Conservation (phyloP, 2,113 vertebrate species). For the Pangasianodon hypophthalmus region DNA sequence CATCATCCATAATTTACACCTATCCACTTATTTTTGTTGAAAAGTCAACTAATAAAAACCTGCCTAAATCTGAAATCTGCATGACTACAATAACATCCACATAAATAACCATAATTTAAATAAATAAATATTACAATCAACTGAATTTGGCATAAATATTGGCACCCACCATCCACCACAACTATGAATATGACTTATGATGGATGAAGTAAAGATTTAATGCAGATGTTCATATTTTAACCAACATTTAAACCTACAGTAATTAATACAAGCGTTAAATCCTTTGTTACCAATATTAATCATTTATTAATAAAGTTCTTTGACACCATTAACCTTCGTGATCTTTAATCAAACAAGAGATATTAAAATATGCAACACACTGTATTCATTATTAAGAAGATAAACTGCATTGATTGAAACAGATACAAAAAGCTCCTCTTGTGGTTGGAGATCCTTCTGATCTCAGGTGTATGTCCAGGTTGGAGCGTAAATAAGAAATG, state of each 20-base stretch:
- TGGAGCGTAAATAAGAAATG: too few relatives aligned
- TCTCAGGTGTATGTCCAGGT: too few relatives aligned
- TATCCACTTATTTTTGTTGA: not conserved
- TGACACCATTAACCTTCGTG: too few relatives aligned
- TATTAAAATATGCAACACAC: not conserved
- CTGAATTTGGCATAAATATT: not conserved
- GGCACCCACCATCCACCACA: not conserved
- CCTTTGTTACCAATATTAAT: too few relatives aligned
- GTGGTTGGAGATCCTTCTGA: too few relatives aligned
- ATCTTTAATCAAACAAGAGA: not conserved
- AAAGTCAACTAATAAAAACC: not conserved
- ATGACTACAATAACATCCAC: not conserved
- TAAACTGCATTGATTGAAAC: too few relatives aligned
- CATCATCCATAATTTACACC: not conserved
- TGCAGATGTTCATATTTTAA: not conserved
- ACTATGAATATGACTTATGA: not conserved
- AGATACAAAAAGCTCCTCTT: too few relatives aligned
- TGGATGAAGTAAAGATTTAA: not conserved
- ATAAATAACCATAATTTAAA: not conserved
- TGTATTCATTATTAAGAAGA: too few relatives aligned
- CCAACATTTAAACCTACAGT: not conserved
- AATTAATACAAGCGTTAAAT: not conserved
- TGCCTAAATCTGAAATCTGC: too few relatives aligned
- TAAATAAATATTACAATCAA: not conserved
- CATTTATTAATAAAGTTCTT: not conserved